Evolutionary conservation across 2,113 vertebrate species (phyloP).

Genomic region (Smithornis capensis): DNA sequence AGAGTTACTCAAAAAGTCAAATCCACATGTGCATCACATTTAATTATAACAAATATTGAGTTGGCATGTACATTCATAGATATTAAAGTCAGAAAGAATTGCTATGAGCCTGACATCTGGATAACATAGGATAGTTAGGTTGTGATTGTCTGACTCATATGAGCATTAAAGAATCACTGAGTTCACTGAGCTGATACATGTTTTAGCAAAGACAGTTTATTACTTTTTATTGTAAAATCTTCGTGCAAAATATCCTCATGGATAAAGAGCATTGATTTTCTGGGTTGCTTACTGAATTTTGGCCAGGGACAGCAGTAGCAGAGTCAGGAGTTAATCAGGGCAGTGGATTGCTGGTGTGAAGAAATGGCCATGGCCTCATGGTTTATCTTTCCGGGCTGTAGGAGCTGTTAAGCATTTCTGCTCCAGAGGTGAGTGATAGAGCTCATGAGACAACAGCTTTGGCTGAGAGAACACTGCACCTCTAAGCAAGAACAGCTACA

Average conservation of each 20-base stretch:
- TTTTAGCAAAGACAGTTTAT: neutral
- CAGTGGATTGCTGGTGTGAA: neutral
- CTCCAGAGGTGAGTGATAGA: neutral
- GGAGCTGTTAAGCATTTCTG: neutral
- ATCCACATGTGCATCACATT: neutral
- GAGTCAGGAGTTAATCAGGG: neutral
- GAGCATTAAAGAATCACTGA: neutral
- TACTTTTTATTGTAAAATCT: neutral
- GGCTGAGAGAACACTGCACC: neutral
- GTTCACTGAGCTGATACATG: neutral
- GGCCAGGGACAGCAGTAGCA: neutral
- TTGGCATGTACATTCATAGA: neutral
- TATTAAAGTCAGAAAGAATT: neutral
- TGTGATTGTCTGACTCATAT: neutral
- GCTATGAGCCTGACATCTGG: neutral
- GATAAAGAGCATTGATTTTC: neutral
- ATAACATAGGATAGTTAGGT: neutral
- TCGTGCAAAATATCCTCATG: neutral
- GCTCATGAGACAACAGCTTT: neutral
- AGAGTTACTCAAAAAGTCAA: no score
- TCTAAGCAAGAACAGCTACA: neutral
- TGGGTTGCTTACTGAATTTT: neutral
- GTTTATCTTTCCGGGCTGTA: accelerated
- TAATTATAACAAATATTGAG: neutral
- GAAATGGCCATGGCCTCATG: neutral